These are phyloP conservation scores for Echinometra lucunter DNA, from an alignment of 53 echinoderm and acorn worm species.

Conservation along the genomic window DNA sequence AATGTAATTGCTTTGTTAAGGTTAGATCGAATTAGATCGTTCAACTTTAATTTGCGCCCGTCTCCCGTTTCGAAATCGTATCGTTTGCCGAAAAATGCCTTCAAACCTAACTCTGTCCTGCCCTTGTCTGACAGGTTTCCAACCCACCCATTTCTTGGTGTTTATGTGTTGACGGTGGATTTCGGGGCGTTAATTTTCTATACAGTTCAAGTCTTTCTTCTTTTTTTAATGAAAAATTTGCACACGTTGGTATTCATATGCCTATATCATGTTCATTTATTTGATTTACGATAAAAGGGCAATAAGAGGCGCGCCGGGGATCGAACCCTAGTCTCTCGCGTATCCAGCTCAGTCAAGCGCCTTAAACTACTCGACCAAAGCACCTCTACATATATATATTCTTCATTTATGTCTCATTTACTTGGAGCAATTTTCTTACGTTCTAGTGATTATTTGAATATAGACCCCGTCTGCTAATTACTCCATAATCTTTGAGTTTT, in stretches of 20 bases:
- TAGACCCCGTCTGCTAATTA: neutral
- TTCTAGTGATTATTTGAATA: neutral
- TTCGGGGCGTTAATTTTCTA: neutral
- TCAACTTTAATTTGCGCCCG: slow-evolving; percentile 26
- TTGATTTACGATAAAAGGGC: too few relatives aligned
- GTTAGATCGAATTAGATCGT: slow-evolving; percentile 35
- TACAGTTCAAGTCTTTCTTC: neutral
- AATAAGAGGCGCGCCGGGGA: too few relatives aligned
- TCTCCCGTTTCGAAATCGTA: slow-evolving; percentile 15
- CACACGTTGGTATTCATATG: too few relatives aligned
- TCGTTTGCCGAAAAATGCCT: slow-evolving; percentile 23
- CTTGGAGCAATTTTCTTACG: neutral
- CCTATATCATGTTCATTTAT: neutral
- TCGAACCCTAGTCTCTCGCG: too few relatives aligned
- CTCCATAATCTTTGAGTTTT: neutral
- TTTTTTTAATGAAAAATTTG: neutral
- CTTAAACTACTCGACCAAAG: too few relatives aligned
- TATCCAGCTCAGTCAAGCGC: too few relatives aligned
- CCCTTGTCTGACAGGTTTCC: neutral
- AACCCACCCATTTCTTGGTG: neutral
- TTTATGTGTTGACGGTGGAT: neutral
- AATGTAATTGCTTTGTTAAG: slow-evolving; percentile 41
- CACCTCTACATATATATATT: neutral
- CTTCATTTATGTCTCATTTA: neutral
- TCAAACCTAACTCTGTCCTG: neutral